These are phyloP conservation scores for Ditylenchus weischeri DNA, from an alignment of 2,888 invertebrate genomes.

Conservation along the genomic window DNA sequence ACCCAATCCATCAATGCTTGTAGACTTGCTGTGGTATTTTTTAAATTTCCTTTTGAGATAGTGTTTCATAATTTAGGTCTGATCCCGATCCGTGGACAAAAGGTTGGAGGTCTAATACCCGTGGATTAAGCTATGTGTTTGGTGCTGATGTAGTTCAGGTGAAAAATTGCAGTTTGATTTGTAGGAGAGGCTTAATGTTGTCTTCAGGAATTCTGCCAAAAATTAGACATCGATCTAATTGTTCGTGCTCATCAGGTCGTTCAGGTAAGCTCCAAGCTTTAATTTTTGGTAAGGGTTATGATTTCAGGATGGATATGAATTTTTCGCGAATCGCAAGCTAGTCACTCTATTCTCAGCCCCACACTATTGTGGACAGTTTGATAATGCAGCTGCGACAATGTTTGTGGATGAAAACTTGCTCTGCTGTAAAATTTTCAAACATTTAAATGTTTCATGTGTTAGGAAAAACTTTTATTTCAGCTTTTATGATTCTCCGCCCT, in stretches of 20 bases:
- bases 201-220: slow-evolving; percentile 45
- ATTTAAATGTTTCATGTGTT: no score
- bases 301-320: slow-evolving; percentile 17
- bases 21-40: slow-evolving; percentile 14
- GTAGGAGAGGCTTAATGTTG: no score
- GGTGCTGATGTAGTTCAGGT: slow-evolving; percentile 49
- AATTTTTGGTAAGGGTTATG: no score
- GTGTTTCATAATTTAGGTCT: slow-evolving; percentile 44
- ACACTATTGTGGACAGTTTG: slow-evolving; percentile 52
- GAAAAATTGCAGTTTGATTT: no score
- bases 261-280: background rate
- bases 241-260: slow-evolving; percentile 54
- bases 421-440: slow-evolving; percentile 23
- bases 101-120: slow-evolving; percentile 56
- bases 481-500: slow-evolving; percentile 1
- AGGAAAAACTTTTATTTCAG: no score
- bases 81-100: slow-evolving; percentile 51
- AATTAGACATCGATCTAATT: slow-evolving; percentile 56
- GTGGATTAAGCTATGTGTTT: slow-evolving; percentile 55
- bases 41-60: background rate
- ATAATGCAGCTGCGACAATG: slow-evolving; percentile 52
- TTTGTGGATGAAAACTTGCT: slow-evolving; percentile 45
- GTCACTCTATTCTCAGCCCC: slow-evolving; percentile 51
- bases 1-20: slow-evolving; percentile 35
- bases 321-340: slow-evolving; percentile 20